Conservation (phyloP, 2,113 vertebrate species). For the Apistogramma diplotaenia region DNA sequence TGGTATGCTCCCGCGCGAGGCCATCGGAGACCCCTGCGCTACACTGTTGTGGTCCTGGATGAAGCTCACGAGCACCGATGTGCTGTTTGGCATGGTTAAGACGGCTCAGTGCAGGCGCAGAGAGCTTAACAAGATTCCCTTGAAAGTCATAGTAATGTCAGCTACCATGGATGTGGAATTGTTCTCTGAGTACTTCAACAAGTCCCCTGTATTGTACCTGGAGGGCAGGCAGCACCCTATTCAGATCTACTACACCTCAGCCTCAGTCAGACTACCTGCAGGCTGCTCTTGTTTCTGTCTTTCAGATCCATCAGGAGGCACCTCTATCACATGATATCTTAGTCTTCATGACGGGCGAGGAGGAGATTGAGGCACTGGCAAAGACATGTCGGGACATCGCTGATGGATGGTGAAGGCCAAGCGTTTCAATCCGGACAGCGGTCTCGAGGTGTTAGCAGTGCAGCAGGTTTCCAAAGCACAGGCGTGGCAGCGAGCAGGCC, state of each 20-base stretch:
- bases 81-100: slow-evolving; percentile 95
- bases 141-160: slow-evolving; percentile 95
- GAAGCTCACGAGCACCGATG: slow-evolving; percentile 95
- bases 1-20: slow-evolving; percentile 94
- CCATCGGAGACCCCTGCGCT: slow-evolving; percentile 88
- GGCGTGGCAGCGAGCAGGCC: no score
- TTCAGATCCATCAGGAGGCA: slow-evolving; percentile 98
- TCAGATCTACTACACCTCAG: slow-evolving; percentile 90
- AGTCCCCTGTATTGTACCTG: slow-evolving; percentile 92
- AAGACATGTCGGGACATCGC: slow-evolving; percentile 91
- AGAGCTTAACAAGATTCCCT: slow-evolving; percentile 82
- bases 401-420: no score
- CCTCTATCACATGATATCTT: slow-evolving; percentile 88
- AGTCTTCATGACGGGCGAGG: slow-evolving; percentile 97
- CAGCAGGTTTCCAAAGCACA: no score
- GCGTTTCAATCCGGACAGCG: no score
- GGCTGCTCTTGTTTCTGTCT: slow-evolving; percentile 91
- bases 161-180: slow-evolving; percentile 97
- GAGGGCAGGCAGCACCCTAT: slow-evolving; percentile 94
- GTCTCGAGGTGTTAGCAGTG: no score
- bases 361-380: slow-evolving; percentile 95
- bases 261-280: slow-evolving; percentile 94
- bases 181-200: slow-evolving; percentile 93
- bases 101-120: slow-evolving; percentile 83
- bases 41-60: slow-evolving; percentile 90